A percentile compares a stretch with the other conserved stretches of the same genome.
Evolutionary conservation across 1,140 invertebrate species (phyloP).

Genomic region (Glossosoma conforme): DNA sequence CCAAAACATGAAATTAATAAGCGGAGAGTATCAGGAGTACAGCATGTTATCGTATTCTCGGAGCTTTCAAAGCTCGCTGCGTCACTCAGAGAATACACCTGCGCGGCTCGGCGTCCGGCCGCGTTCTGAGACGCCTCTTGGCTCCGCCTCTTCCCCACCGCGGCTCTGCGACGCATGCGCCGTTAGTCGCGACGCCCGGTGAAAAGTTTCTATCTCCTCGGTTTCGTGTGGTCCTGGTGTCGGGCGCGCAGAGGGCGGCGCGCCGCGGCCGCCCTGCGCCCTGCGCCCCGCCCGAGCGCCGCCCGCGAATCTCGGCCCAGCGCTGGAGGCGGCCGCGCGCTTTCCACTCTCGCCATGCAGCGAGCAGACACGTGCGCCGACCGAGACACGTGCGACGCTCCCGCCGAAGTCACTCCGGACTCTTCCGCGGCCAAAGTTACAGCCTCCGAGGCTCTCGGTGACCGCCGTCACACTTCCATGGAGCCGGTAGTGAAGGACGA

Average conservation of each 20-base stretch:
- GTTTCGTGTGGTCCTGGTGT: constrained; percentile 8
- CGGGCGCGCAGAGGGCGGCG: constrained; percentile 24
- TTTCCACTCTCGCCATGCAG: constrained; percentile 21
- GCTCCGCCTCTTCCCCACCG: not conserved
- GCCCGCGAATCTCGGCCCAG: not conserved
- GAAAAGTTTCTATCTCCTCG: constrained; percentile 6
- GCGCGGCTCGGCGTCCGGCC: no score
- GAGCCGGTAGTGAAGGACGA: constrained; percentile 1
- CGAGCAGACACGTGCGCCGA: constrained; percentile 21
- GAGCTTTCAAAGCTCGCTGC: no score
- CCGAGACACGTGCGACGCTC: constrained; percentile 15
- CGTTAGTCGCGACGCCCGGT: not conserved
- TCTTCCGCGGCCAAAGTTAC: no score
- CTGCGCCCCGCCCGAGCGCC: constrained; percentile 3
- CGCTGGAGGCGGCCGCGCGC: constrained; percentile 4
- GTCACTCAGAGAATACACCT: no score
- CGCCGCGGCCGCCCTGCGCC: constrained; percentile 10
- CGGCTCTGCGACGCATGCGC: constrained; percentile 1
- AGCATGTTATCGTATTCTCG: no score
- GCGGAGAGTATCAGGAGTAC: no score
- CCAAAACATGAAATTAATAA: no score
- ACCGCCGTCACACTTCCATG: not conserved
- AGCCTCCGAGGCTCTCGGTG: no score
- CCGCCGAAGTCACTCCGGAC: no score
- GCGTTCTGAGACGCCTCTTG: not conserved